Evolutionary conservation across 2,113 vertebrate genomes (phyloP).

Genomic region (Silurus glanis): DNA sequence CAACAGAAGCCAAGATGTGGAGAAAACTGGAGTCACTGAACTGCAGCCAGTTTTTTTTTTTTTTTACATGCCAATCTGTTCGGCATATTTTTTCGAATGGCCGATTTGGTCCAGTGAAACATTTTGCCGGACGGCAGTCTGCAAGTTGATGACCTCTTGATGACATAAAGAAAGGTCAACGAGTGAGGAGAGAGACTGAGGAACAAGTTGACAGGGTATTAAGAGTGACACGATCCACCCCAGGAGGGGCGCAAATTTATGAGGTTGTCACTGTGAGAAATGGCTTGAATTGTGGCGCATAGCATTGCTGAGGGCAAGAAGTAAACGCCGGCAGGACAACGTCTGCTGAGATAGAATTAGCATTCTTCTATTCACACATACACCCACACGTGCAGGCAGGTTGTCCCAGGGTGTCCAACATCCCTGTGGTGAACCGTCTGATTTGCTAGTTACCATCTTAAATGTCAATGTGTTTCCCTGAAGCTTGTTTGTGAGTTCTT

Average conservation of each 20-base stretch:
- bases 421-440: conserved; percentile 30
- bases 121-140: neutral
- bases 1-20: neutral
- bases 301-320: conserved; percentile 22
- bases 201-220: neutral
- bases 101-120: neutral
- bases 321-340: neutral
- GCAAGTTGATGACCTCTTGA: neutral
- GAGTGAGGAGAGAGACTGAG: neutral
- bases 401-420: conserved; percentile 5
- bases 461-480: neutral
- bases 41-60: neutral
- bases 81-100: neutral
- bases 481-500: neutral
- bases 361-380: neutral
- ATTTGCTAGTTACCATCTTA: conserved; percentile 31
- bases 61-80: neutral
- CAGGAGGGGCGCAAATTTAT: conserved; percentile 37
- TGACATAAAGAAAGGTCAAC: neutral
- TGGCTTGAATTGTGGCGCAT: conserved; percentile 4
- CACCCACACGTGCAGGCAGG: conserved; percentile 9
- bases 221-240: conserved; percentile 23
- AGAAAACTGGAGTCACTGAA: neutral
- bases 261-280: conserved; percentile 33
- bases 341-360: conserved; percentile 29